phyloP scores from a whole-genome alignment of 1,140 invertebrate genomes.

The Uloborus diversus region DNA sequence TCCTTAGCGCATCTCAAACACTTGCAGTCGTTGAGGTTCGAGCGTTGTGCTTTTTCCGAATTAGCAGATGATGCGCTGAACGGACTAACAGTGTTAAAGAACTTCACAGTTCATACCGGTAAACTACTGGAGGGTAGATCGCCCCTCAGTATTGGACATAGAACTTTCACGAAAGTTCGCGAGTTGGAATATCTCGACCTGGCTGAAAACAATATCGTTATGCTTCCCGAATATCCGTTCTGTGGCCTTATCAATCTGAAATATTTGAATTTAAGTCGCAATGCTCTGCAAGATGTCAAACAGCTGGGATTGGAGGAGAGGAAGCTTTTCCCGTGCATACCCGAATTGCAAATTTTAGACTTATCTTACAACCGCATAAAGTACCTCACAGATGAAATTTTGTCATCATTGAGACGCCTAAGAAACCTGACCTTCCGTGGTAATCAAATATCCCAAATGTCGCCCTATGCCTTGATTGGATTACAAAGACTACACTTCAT shows the following conservation, averaged over 20 bases:
- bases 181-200: constrained; percentile 73
- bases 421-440: constrained; percentile 80
- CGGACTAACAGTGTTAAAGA: constrained; percentile 74
- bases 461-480: constrained; percentile 79
- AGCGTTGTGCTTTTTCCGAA: constrained; percentile 80
- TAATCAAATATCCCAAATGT: constrained; percentile 84
- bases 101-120: constrained; percentile 76
- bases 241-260: constrained; percentile 81
- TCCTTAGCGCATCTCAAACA: constrained; percentile 80
- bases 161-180: constrained; percentile 70
- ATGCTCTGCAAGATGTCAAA: constrained; percentile 71
- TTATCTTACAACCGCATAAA: constrained; percentile 81
- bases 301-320: constrained; percentile 48
- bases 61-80: constrained; percentile 76
- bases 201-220: constrained; percentile 56
- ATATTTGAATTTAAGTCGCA: constrained; percentile 82
- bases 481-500: constrained; percentile 79
- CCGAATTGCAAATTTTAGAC: constrained; percentile 74
- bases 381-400: constrained; percentile 59
- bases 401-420: constrained; percentile 56
- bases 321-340: constrained; percentile 70
- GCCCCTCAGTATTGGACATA: constrained; percentile 74
- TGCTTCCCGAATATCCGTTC: constrained; percentile 66
- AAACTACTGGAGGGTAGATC: constrained; percentile 77
- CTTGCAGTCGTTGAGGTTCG: constrained; percentile 76